phyloP scores from a whole-genome alignment of 1,140 invertebrate species.

The Drosophila seguyi region DNA sequence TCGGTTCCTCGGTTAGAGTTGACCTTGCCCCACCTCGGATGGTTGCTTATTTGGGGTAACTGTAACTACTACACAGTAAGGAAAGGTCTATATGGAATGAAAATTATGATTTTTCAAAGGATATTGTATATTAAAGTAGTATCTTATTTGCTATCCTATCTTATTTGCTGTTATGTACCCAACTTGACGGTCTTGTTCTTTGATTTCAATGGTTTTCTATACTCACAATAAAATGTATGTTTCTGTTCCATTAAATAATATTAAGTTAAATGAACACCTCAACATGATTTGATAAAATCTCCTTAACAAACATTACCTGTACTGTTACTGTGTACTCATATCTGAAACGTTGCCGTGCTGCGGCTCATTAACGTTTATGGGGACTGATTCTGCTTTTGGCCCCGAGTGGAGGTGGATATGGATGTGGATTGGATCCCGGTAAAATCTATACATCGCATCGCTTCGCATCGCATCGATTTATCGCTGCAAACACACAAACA shows the following conservation, averaged over 20 bases:
- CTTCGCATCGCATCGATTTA: conserved; percentile 68
- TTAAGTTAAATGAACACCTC: not conserved
- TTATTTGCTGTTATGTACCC: not conserved
- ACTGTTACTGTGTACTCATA: conserved; percentile 12
- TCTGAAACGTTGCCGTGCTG: conserved; percentile 44
- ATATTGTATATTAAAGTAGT: not conserved
- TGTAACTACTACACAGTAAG: not conserved
- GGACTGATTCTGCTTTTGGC: conserved; percentile 51
- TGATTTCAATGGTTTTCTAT: not conserved
- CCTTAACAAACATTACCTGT: not conserved
- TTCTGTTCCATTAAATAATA: not conserved
- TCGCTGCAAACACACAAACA: conserved; percentile 48
- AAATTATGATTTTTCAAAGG: not conserved
- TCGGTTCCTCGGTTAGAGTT: conserved; percentile 4
- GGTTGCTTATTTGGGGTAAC: conserved; percentile 3
- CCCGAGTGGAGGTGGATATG: conserved; percentile 1
- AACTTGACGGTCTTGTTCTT: not conserved
- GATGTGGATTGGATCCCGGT: conserved; percentile 3
- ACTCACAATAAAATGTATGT: not conserved
- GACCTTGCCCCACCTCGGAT: conserved; percentile 3
- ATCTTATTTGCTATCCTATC: not conserved
- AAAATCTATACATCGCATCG: conserved; percentile 54
- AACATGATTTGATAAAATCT: not conserved
- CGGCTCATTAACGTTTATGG: conserved; percentile 75
- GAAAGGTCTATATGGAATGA: not conserved